Percentiles rank a stretch among this genome's conserved stretches.
These are phyloP conservation scores for Buathra laborator DNA, from an alignment of 2,888 invertebrate genomes.

Conservation along the genomic window DNA sequence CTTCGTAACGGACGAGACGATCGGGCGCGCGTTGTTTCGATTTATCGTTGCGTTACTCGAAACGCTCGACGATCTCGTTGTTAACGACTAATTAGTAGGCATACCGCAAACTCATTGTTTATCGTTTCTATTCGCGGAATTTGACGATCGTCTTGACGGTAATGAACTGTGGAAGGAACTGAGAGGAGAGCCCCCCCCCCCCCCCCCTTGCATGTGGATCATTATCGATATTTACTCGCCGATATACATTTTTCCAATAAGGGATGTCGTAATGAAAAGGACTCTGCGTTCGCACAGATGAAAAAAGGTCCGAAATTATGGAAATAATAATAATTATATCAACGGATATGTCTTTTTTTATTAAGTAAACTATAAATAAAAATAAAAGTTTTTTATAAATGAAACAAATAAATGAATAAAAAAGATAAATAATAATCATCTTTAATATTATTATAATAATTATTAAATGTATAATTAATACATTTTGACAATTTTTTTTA, in stretches of 20 bases:
- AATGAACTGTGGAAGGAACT: background rate
- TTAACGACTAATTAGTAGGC: slow-evolving; percentile 61
- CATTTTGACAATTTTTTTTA: background rate
- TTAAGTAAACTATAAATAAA: too few species aligned
- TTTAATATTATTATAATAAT: background rate
- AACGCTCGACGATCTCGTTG: slow-evolving; percentile 13
- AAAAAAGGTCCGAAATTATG: too few species aligned
- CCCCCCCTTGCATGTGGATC: too few species aligned
- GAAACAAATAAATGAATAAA: slow-evolving; percentile 2
- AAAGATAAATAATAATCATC: too few species aligned
- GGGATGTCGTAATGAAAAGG: too few species aligned
- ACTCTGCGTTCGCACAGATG: too few species aligned
- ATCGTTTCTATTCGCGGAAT: slow-evolving; percentile 60
- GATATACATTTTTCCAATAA: too few species aligned
- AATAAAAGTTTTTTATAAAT: background rate
- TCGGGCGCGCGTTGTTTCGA: slow-evolving; percentile 38
- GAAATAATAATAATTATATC: too few species aligned
- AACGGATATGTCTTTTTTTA: too few species aligned
- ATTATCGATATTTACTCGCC: too few species aligned
- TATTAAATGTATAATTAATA: background rate
- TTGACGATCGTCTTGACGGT: slow-evolving; percentile 29
- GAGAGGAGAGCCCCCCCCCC: too few species aligned
- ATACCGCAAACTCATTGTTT: slow-evolving; percentile 59
- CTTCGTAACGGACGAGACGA: slow-evolving; percentile 20
- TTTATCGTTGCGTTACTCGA: slow-evolving; percentile 49